Evolutionary conservation across 2,888 invertebrate species (phyloP), one percentile per base, ranked within the genome.

Genomic region (Lottia gigantea): DNA sequence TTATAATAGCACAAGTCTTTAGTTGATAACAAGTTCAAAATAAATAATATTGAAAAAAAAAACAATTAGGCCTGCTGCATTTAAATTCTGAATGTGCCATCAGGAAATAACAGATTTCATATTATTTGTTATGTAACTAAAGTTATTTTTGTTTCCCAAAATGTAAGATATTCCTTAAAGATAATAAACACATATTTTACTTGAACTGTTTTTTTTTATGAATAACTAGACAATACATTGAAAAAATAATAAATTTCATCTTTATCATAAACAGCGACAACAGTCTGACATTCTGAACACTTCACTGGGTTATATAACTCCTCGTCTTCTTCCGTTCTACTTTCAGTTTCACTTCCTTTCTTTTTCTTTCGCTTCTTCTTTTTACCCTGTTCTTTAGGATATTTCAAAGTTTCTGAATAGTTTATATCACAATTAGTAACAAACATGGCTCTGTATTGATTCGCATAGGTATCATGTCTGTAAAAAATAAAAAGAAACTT

Each of bases 361-460:
- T 75, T 72, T 61, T 75, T 76, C 66, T 82, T 80, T 68, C 77
- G 78, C 49, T 78, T 81, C 62, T 67, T 77, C 69, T 78, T 84
- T 70, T 84, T 85, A 64, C 78, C 77, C 26, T 80, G 80, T 65
- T 85, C 82, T 65, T 88, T 82, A 4, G 85, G 86, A 67, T 82
- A 86, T 71, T 81, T 81, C 12, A 89, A 78, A 6, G 75, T 66
- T 73, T 88, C 86, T 15, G 80, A 78, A 26, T 68, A 78, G 71
- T 90, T 89, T 2, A 91, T 86, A n/a, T 71, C 80, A 83, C 91
- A 91, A 83, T 91, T 91, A 78, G 88, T 88, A 1, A 91, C 91
- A 86, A 92, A 92, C 91, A 92, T 92, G 15, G 92, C 91, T 75
- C 92, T 85, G 82, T 91, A 92, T 78, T 92, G 92, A 71, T 90